A percentile compares a stretch with the other conserved stretches of the same genome.
These are phyloP conservation scores for Palythoa grandis DNA, from an alignment of 92 coral and sea anemone species.

Conservation along the genomic window DNA sequence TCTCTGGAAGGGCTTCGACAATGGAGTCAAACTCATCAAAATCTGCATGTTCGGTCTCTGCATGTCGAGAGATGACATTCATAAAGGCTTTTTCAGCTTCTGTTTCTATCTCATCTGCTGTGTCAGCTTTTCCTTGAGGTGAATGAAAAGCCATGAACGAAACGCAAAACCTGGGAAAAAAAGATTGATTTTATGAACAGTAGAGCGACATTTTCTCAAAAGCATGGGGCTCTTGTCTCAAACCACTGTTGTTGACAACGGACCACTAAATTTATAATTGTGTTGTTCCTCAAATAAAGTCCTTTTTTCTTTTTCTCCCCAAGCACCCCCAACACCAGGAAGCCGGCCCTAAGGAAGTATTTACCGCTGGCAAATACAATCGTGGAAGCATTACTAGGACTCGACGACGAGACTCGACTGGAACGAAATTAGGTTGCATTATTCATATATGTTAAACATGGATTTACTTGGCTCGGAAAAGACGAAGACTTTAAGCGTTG, in stretches of 20 bases:
- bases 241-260: constrained; percentile 2
- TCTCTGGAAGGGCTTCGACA: constrained; percentile 34
- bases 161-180: background rate
- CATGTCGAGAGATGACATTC: constrained; percentile 2
- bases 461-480: background rate
- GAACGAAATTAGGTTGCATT: background rate
- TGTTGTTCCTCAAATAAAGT: background rate
- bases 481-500: constrained; percentile 4
- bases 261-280: background rate
- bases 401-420: background rate
- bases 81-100: constrained; percentile 39
- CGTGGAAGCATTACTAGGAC: background rate
- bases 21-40: constrained; percentile 25
- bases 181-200: background rate
- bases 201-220: background rate
- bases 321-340: too few species aligned
- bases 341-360: background rate
- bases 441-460: background rate
- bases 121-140: background rate
- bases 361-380: background rate
- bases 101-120: constrained; percentile 4
- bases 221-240: background rate
- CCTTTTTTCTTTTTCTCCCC: background rate
- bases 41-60: constrained; percentile 13
- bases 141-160: constrained; percentile 19